Evolutionary conservation across 2,888 invertebrate genomes (phyloP).

Genomic region (Drosophila pseudotakahashii): DNA sequence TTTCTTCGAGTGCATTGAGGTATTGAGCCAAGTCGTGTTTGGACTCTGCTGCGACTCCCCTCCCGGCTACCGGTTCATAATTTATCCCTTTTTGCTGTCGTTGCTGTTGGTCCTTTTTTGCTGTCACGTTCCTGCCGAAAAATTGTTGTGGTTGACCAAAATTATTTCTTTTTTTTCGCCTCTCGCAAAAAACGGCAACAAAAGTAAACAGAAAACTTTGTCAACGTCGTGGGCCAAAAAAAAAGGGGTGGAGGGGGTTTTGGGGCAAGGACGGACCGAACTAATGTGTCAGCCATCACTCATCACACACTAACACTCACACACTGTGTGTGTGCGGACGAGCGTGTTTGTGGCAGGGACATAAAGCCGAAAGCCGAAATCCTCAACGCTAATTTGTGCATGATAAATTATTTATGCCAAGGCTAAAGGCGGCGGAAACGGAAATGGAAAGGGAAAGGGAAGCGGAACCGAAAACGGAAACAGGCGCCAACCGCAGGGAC

Average conservation of each 20-base stretch:
- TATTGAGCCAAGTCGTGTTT: slow-evolving; percentile 22
- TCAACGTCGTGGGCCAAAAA: slow-evolving; percentile 37
- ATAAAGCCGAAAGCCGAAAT: slow-evolving; percentile 51
- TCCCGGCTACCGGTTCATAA: slow-evolving; percentile 42
- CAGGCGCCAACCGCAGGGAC: slow-evolving; percentile 41
- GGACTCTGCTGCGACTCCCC: neutral
- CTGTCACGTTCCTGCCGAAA: slow-evolving; percentile 55
- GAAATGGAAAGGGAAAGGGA: no score
- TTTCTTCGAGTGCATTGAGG: neutral
- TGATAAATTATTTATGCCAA: slow-evolving; percentile 83
- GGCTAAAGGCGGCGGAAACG: slow-evolving; percentile 40
- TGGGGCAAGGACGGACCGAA: slow-evolving; percentile 39
- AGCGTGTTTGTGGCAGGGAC: slow-evolving; percentile 42
- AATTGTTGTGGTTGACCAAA: slow-evolving; percentile 78
- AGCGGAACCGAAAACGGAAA: slow-evolving; percentile 11
- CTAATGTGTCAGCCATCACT: slow-evolving; percentile 64
- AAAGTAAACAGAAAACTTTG: slow-evolving; percentile 51
- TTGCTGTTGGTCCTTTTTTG: slow-evolving; percentile 26
- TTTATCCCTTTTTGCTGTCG: slow-evolving; percentile 56
- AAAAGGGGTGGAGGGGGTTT: neutral
- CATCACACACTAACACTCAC: slow-evolving; percentile 30
- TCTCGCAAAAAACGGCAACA: slow-evolving; percentile 12
- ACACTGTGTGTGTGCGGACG: slow-evolving; percentile 20
- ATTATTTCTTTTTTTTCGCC: slow-evolving; percentile 56
- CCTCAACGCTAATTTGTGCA: slow-evolving; percentile 79